Conservation (phyloP, 1,140 invertebrate genomes). For the Drosophila yakuba region DNA sequence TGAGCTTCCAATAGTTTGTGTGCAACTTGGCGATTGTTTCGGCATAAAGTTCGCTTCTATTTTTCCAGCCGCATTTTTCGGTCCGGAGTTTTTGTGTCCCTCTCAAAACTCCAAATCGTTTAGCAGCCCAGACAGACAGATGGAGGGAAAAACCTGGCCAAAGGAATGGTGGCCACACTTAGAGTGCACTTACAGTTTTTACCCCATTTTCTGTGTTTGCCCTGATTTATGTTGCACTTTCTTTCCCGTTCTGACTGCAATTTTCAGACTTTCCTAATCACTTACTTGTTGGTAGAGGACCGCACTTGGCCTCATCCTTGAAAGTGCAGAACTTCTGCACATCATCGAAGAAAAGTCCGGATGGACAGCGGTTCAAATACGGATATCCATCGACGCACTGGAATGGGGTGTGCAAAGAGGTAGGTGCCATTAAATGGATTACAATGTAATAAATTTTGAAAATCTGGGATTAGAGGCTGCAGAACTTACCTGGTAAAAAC, state of each 20-base stretch:
- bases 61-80: constrained; percentile 4
- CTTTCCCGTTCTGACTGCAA: constrained; percentile 7
- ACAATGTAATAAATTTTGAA: background rate
- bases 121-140: constrained; percentile 55
- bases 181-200: constrained; percentile 77
- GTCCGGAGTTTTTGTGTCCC: constrained; percentile 12
- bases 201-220: constrained; percentile 31
- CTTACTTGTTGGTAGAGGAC: constrained; percentile 94
- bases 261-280: constrained; percentile 71
- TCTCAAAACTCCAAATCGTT: constrained; percentile 62
- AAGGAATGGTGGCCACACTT: constrained; percentile 43
- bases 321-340: constrained; percentile 96
- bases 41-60: constrained; percentile 21
- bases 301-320: constrained; percentile 95
- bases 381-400: constrained; percentile 95
- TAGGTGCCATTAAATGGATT: background rate
- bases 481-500: constrained; percentile 92
- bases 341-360: constrained; percentile 95
- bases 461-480: background rate
- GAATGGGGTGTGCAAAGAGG: background rate
- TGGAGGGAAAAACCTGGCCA: constrained; percentile 1
- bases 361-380: constrained; percentile 94
- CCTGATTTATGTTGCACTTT: constrained; percentile 78
- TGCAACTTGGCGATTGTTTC: constrained; percentile 59
- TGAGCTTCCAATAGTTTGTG: constrained; percentile 64